Percentiles rank a stretch among this genome's conserved stretches.
Evolutionary conservation across 2,888 invertebrate species (phyloP).

Genomic region (Hylaea fasciaria): DNA sequence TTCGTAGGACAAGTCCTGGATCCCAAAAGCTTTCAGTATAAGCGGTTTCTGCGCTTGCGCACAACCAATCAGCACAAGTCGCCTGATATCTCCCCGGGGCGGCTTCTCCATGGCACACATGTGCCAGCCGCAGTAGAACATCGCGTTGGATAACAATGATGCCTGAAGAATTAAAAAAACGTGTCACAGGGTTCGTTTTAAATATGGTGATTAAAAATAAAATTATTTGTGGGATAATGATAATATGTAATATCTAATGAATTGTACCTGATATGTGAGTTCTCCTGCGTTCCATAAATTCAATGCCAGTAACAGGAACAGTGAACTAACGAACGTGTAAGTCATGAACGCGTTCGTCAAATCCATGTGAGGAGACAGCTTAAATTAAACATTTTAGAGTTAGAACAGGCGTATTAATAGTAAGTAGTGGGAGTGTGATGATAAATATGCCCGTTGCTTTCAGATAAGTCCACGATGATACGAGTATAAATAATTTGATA

Average conservation of each 20-base stretch:
- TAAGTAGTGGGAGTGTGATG: not conserved
- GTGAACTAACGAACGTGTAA: constrained; percentile 71
- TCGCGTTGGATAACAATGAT: constrained; percentile 67
- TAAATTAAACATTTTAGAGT: constrained; percentile 15
- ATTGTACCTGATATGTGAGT: constrained; percentile 69
- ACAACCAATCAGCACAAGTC: constrained; percentile 70
- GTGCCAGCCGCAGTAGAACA: constrained; percentile 77
- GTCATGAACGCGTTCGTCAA: constrained; percentile 77
- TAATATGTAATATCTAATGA: too few species aligned
- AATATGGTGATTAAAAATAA: too few species aligned
- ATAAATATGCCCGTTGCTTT: not conserved
- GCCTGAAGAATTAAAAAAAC: constrained; percentile 53
- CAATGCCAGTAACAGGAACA: constrained; percentile 70
- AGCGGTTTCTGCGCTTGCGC: constrained; percentile 77
- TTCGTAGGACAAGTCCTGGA: constrained; percentile 74
- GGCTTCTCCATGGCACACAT: constrained; percentile 54
- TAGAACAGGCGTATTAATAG: not conserved
- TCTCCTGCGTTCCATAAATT: constrained; percentile 79
- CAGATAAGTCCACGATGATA: not conserved
- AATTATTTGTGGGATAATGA: too few species aligned
- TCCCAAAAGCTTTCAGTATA: constrained; percentile 77
- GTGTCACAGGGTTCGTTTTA: too few species aligned
- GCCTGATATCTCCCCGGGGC: constrained; percentile 60
- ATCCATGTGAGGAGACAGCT: constrained; percentile 72
- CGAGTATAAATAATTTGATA: too few species aligned